Evolutionary conservation across 2,888 invertebrate genomes (phyloP).

Genomic region (Campopleginae sp.): DNA sequence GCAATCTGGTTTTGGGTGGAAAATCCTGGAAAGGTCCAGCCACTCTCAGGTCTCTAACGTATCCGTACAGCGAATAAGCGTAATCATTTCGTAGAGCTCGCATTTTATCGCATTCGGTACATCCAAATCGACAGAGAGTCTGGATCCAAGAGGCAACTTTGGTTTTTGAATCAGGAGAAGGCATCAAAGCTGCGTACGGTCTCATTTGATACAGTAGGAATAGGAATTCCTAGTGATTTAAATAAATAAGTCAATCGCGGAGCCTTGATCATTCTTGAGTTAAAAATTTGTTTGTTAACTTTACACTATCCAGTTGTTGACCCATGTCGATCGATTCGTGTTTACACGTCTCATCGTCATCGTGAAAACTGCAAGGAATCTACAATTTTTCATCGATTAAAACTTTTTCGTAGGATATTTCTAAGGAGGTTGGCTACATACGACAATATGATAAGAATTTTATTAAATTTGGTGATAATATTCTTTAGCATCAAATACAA

Average conservation of each 20-base stretch:
- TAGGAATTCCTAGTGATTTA: constrained; percentile 84
- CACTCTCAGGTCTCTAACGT: constrained; percentile 83
- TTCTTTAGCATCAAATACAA: too few relatives aligned
- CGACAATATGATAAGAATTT: too few relatives aligned
- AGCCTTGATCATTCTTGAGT: neutral
- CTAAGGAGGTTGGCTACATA: too few relatives aligned
- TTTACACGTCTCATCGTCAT: constrained; percentile 62
- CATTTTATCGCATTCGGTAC: constrained; percentile 84
- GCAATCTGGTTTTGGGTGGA: constrained; percentile 83
- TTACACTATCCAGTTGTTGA: constrained; percentile 72
- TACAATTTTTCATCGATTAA: constrained; percentile 42
- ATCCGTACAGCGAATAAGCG: constrained; percentile 85
- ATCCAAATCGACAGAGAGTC: constrained; percentile 84
- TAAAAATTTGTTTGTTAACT: neutral
- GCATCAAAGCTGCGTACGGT: constrained; percentile 84
- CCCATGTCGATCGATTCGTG: constrained; percentile 66
- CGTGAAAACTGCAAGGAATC: constrained; percentile 72
- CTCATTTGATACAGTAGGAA: constrained; percentile 84
- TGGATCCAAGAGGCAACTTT: constrained; percentile 85
- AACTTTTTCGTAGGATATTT: neutral
- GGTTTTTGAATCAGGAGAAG: constrained; percentile 83
- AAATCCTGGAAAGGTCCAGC: constrained; percentile 85
- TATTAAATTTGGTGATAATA: too few relatives aligned
- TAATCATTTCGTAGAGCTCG: constrained; percentile 86
- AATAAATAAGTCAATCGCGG: neutral